Evolutionary conservation across 2,113 vertebrate genomes (phyloP), one percentile per base, ranked within the genome.

Genomic region (Urocitellus parryii): DNA sequence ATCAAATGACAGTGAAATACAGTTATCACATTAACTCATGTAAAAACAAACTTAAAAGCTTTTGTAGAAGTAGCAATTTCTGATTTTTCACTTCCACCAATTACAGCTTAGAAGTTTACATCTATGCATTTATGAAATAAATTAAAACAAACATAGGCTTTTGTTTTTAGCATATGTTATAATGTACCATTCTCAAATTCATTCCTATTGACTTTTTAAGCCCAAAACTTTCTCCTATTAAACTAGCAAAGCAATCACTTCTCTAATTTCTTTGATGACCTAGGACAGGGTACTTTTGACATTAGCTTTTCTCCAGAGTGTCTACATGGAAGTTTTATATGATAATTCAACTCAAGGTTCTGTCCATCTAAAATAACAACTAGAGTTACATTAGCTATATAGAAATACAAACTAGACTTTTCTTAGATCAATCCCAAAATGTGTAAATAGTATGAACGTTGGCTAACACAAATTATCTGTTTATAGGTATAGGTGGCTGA

Each of bases 131-230:
- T 27, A 65, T 8, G 3, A 79, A 65, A 91, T 65, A 86, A 72
- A 68, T 86, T 90, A 86, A 97, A 97, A 90, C 53, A 90, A 94
- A 94, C 45, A 58, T 11, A 73, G 5, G 2, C 29, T 68, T 76
- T 97, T 84, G 74, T 65, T 73, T 61, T 82, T 63, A 81, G 20
- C 12, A 67, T 61, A n/a, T 76, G 11, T 83, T 67, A 16, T 7
- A 80, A 61, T 58, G 94, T 93, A 87, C 86, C 42, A 5, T 87
- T 53, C 67, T 87, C 10, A 61, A 78, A 58, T 63, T 91, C 45
- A 80, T 53, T 91, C 90, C 18, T 95, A 11, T 53, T 76, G 63
- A 58, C 34, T 89, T 78, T 91, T 88, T 82, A 91, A 95, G 51
- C 53, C 12, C 61, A 18, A 90, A 90, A 90, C 11, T 22, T 86